Conservation (phyloP, 2,888 invertebrate species). For the Gandaritis pyraliata region DNA sequence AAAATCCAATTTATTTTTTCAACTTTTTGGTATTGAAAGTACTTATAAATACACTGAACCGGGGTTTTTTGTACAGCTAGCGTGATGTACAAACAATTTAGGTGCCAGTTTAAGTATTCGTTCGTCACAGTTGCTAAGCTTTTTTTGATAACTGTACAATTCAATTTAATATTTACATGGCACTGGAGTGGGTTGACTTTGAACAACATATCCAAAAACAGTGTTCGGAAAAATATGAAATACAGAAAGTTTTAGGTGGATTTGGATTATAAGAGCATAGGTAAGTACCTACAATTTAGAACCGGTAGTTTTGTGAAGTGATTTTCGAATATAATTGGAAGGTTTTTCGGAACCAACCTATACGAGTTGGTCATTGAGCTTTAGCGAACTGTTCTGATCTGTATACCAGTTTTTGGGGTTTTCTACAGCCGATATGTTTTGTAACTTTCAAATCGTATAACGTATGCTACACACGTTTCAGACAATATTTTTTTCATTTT, state of each 20-base stretch:
- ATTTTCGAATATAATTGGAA: slow-evolving; percentile 4
- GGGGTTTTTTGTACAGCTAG: too few relatives aligned
- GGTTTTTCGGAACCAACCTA: neutral
- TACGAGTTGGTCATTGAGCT: neutral
- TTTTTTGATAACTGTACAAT: neutral
- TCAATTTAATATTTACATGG: neutral
- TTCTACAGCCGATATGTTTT: too few relatives aligned
- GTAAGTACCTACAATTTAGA: slow-evolving; percentile 3
- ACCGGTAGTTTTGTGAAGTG: slow-evolving; percentile 2
- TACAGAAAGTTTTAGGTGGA: slow-evolving; percentile 4
- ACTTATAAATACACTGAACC: too few relatives aligned
- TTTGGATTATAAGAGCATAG: slow-evolving; percentile 7
- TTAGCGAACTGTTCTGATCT: neutral
- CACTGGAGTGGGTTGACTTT: neutral
- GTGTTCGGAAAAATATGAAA: slow-evolving; percentile 11
- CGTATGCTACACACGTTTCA: slow-evolving; percentile 21
- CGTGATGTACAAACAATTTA: neutral
- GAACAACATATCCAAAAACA: slow-evolving; percentile 2
- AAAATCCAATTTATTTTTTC: too few relatives aligned
- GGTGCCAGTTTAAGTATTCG: neutral
- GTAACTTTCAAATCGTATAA: neutral
- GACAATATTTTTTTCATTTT: slow-evolving; percentile 11
- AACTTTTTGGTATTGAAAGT: too few relatives aligned
- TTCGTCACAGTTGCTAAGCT: neutral
- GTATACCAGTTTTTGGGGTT: neutral